These are phyloP conservation scores for Epizoanthus fatuus DNA, from an alignment of 92 coral and sea anemone genomes.

Conservation along the genomic window DNA sequence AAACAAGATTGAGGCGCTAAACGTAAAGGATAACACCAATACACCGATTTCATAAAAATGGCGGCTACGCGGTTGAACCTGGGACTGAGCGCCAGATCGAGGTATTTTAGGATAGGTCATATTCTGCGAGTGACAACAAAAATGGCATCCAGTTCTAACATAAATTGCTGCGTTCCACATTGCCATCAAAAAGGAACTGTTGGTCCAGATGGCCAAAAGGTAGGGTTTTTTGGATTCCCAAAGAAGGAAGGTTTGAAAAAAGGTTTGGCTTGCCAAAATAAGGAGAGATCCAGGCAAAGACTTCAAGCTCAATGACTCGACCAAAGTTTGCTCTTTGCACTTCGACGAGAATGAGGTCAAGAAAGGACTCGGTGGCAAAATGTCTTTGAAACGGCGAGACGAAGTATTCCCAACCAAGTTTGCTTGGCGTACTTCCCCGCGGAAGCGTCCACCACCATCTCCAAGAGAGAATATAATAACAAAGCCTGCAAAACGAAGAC, in stretches of 20 bases:
- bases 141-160: too few species aligned
- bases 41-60: too few species aligned
- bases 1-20: too few species aligned
- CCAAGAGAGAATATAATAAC: neutral
- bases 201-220: too few species aligned
- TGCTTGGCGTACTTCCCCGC: constrained; percentile 49
- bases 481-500: neutral
- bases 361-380: constrained; percentile 41
- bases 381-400: constrained; percentile 22
- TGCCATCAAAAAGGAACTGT: too few species aligned
- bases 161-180: too few species aligned
- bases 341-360: constrained; percentile 25
- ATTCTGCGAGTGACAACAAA: too few species aligned
- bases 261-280: neutral
- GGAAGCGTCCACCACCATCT: constrained; percentile 17
- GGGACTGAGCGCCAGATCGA: neutral
- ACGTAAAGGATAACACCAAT: too few species aligned
- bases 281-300: constrained; percentile 10
- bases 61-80: too few species aligned
- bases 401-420: constrained; percentile 40
- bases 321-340: constrained; percentile 44
- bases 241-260: neutral
- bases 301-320: constrained; percentile 6
- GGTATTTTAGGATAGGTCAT: constrained; percentile 20
- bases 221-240: neutral